A percentile compares a stretch with the other conserved stretches of the same genome.
Conservation (phyloP, 2,113 vertebrate genomes). For the Cepphus grylle region DNA sequence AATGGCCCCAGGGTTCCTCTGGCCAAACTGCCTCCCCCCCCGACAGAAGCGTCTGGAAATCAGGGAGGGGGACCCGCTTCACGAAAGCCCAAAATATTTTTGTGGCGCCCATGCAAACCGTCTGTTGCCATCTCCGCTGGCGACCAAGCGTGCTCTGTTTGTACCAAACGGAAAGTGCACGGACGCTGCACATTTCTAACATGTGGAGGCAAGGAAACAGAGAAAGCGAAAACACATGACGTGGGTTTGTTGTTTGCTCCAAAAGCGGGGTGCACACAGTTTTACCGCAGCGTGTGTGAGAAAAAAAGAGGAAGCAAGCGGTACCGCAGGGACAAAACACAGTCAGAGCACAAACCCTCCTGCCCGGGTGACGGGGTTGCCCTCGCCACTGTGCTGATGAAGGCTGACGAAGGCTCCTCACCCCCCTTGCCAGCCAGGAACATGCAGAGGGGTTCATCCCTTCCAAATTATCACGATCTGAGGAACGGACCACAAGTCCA, state of each 20-base stretch:
- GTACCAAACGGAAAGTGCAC: conserved; percentile 24
- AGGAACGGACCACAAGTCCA: not conserved
- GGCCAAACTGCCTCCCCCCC: not conserved
- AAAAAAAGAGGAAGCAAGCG: conserved; percentile 12
- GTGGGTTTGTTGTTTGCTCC: conserved; percentile 59
- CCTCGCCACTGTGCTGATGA: not conserved
- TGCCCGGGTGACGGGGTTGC: not conserved
- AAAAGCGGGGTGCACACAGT: not conserved
- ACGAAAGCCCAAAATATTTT: not conserved
- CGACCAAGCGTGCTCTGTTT: not conserved
- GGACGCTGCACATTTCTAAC: not conserved
- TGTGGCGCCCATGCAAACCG: not conserved
- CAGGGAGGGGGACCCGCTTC: not conserved
- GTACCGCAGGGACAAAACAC: not conserved
- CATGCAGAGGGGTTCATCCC: accelerated
- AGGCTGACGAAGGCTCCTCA: not conserved
- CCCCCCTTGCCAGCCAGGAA: not conserved
- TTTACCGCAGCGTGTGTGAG: not conserved
- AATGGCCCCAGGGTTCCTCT: not conserved
- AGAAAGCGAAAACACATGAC: conserved; percentile 62
- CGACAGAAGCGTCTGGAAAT: not conserved
- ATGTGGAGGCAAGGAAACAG: conserved; percentile 49
- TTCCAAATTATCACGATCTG: accelerated
- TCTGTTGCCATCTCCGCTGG: not conserved
- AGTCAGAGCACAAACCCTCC: not conserved